phyloP scores from a whole-genome alignment of 2,113 vertebrate genomes.

The Pygoscelis adeliae region DNA sequence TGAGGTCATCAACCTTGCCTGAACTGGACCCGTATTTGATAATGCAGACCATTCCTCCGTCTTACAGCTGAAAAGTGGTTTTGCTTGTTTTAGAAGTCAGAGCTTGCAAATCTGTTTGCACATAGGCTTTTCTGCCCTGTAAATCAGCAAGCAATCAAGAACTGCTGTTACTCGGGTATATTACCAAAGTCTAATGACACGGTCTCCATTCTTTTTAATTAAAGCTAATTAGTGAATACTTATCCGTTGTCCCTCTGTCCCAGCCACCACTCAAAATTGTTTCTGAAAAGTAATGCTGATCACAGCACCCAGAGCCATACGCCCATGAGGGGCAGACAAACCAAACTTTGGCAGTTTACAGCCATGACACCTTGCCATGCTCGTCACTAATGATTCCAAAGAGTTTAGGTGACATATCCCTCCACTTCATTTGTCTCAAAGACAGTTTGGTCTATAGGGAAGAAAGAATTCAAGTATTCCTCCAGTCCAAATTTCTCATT shows the following conservation, averaged over 20 bases:
- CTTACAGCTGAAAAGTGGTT: neutral
- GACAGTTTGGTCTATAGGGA: neutral
- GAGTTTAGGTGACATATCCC: neutral
- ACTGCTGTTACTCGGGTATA: neutral
- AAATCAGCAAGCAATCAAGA: neutral
- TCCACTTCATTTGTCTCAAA: neutral
- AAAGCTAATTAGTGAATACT: neutral
- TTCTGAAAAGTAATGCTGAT: neutral
- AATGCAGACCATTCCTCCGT: neutral
- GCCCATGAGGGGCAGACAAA: neutral
- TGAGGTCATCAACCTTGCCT: constrained; percentile 26
- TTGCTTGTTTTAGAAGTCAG: constrained; percentile 1
- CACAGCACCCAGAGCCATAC: neutral
- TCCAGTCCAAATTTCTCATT: neutral
- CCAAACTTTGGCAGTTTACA: neutral
- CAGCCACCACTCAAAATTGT: neutral
- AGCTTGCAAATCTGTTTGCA: neutral
- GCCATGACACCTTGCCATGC: neutral
- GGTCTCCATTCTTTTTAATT: neutral
- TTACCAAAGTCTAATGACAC: neutral
- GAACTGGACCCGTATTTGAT: neutral
- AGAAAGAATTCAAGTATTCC: neutral
- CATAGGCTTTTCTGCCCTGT: neutral
- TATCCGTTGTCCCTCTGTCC: neutral
- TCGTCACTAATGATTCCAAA: neutral